Evolutionary conservation across 1,140 invertebrate species (phyloP), one percentile per base, ranked within the genome.

Genomic region (Grapholita molesta): DNA sequence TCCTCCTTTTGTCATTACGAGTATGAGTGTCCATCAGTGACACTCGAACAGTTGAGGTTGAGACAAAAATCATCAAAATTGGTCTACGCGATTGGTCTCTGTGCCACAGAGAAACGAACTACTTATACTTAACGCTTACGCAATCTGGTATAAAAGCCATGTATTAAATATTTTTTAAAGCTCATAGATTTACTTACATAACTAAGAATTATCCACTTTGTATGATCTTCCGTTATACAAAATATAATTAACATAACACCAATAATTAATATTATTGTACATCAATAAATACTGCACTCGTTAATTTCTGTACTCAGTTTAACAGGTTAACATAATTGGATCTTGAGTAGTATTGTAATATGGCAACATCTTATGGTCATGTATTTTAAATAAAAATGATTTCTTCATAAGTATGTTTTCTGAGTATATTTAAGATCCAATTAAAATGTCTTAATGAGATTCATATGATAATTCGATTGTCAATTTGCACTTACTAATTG

Each of bases 121-220:
- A n/a, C n/a, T n/a, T n/a, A n/a, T n/a, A n/a, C n/a, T n/a, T n/a
- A n/a, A n/a, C 28, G 9, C 11, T 9, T 11, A 48, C 42, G 21
- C 15, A 42, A 42, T n/a, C n/a, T n/a, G 6, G 21, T 18, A n/a
- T 8, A 48, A 21, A 9, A 48, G 18, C 3, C 18, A 9, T n/a
- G 6, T 61, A 30, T 61, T 1, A 30, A n/a, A 61, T 61, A 30
- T 7, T 32, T 61, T n/a, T 61, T 61, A 61, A 61, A 61, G 55
- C 55, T 61, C 28, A 61, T 61, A 61, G 6, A 61, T n/a, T 61
- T 61, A 61, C 55, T 61, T 61, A 61, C n/a, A 21, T 48, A 48
- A 48, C 15, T 48, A 48, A 48, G 7, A 48, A 48, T 48, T 48
- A 18, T 48, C 8, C 42, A 21, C n/a, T 21, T 48, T 18, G 42